These are phyloP conservation scores for Morinoia aosen DNA, from an alignment of 2,888 invertebrate genomes.

Conservation along the genomic window DNA sequence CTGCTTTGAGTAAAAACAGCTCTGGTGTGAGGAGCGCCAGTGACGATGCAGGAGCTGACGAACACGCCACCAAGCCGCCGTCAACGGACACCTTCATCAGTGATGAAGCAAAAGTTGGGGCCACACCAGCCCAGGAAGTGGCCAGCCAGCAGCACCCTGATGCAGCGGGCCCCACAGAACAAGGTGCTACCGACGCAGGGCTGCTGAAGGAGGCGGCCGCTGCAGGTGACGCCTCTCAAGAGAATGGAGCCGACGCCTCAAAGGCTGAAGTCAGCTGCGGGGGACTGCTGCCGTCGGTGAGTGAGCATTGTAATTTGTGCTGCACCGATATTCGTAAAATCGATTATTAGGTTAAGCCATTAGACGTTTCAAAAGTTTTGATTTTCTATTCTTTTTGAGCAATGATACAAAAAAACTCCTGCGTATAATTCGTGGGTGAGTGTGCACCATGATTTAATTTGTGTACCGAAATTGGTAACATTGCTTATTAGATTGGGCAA, in stretches of 20 bases:
- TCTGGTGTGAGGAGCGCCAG: not conserved
- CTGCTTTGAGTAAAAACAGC: not conserved
- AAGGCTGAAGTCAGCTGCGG: conserved; percentile 35
- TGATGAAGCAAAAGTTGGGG: not conserved
- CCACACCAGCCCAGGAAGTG: too few species aligned
- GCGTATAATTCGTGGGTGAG: too few species aligned
- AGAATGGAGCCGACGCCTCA: not conserved
- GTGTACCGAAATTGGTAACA: too few species aligned
- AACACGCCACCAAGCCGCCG: not conserved
- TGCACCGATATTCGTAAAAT: too few species aligned
- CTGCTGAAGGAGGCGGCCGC: not conserved
- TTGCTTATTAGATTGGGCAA: too few species aligned
- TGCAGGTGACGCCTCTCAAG: not conserved
- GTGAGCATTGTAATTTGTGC: not conserved
- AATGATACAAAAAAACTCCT: too few species aligned
- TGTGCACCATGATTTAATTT: too few species aligned
- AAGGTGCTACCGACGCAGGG: not conserved
- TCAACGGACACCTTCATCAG: not conserved
- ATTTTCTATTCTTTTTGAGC: too few species aligned
- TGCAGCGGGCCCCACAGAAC: not conserved
- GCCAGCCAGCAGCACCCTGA: not conserved
- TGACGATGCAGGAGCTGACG: not conserved
- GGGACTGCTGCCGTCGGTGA: conserved; percentile 54
- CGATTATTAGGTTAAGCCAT: too few species aligned
- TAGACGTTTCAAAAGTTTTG: too few species aligned